Percentiles rank a stretch among this genome's conserved stretches.
Evolutionary conservation across 2,888 invertebrate species (phyloP).

Genomic region (Lathronympha strigana): DNA sequence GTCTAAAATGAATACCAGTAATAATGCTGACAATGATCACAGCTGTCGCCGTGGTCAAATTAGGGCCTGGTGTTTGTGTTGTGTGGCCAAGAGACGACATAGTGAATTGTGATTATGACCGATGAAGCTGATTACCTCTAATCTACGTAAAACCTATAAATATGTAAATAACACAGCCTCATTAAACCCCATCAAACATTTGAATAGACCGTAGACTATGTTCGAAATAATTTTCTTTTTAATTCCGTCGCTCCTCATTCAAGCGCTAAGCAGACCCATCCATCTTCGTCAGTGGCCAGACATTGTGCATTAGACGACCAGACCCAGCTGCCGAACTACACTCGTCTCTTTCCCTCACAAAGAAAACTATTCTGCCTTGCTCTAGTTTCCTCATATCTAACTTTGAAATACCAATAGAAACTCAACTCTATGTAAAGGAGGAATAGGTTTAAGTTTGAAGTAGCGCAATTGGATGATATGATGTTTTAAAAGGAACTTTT

Average conservation of each 20-base stretch:
- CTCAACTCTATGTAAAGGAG: background rate
- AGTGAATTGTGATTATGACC: no score
- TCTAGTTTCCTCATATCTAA: background rate
- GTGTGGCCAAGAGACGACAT: no score
- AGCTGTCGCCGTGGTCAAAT: no score
- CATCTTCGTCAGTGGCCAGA: constrained; percentile 77
- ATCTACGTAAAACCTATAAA: background rate
- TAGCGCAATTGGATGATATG: background rate
- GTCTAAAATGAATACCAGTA: no score
- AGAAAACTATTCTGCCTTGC: constrained; percentile 44
- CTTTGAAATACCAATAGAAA: background rate
- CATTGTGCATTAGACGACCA: constrained; percentile 71
- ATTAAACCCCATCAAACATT: constrained; percentile 27
- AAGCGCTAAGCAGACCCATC: constrained; percentile 71
- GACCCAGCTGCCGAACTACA: constrained; percentile 51
- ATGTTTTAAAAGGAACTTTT: background rate
- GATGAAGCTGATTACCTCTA: no score
- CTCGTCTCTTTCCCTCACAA: constrained; percentile 59
- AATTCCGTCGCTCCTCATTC: constrained; percentile 61
- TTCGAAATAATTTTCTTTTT: constrained; percentile 51
- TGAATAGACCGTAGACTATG: constrained; percentile 27
- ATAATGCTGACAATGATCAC: no score
- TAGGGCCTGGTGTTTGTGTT: no score
- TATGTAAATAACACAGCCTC: background rate
- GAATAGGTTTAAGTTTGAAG: background rate